These are phyloP conservation scores for Tethya wilhelma DNA, from an alignment of 37 sponge, comb jelly and placozoan species.

Conservation along the genomic window DNA sequence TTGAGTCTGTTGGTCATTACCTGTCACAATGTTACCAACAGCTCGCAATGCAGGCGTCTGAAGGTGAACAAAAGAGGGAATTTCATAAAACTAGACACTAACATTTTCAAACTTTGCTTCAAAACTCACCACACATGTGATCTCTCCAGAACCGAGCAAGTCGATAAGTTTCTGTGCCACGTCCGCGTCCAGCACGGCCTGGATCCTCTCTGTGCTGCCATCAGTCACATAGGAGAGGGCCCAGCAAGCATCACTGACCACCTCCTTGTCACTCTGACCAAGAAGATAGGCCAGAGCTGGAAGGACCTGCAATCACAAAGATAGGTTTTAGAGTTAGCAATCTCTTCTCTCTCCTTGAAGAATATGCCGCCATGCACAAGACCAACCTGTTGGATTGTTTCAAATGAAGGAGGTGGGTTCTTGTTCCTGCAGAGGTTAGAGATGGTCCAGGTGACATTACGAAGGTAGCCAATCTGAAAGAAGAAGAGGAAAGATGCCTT, in stretches of 20 bases:
- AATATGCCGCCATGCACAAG: neutral
- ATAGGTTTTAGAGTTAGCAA: neutral
- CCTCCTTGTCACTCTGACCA: constrained; percentile 66
- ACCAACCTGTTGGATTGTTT: constrained; percentile 80
- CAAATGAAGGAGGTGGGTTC: constrained; percentile 90
- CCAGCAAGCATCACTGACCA: constrained; percentile 94
- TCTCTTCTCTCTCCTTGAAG: neutral
- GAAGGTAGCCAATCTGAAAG: constrained; percentile 68
- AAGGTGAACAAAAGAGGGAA: neutral
- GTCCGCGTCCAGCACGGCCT: constrained; percentile 67
- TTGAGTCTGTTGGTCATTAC: constrained; percentile 94
- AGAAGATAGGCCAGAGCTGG: constrained; percentile 69
- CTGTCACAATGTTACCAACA: constrained; percentile 96
- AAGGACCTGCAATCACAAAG: constrained; percentile 47
- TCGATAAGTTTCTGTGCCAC: constrained; percentile 58
- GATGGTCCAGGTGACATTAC: constrained; percentile 92
- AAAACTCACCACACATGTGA: constrained; percentile 45
- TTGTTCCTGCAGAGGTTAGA: constrained; percentile 96
- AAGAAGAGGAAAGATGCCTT: neutral
- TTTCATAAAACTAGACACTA: neutral
- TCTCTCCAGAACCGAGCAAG: constrained; percentile 42
- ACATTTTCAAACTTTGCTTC: neutral
- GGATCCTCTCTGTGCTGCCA: constrained; percentile 86
- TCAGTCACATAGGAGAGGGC: constrained; percentile 93
- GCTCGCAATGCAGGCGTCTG: constrained; percentile 89